phyloP scores from a whole-genome alignment of 2,113 vertebrate genomes.

The Microtus richardsoni region DNA sequence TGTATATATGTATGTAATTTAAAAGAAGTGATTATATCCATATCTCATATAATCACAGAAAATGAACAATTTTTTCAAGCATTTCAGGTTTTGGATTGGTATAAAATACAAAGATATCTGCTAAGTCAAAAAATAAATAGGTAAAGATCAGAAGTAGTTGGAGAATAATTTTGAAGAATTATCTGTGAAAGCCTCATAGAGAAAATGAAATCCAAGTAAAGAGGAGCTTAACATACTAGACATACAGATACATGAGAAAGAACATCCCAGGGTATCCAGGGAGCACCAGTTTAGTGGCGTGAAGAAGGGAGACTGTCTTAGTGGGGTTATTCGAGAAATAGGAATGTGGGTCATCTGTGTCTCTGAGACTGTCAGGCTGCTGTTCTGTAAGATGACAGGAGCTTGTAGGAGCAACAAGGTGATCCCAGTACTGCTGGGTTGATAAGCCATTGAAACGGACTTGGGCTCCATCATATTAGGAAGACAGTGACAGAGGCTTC shows the following conservation, averaged over 20 bases:
- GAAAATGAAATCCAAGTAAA: neutral
- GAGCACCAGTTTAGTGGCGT: accelerated
- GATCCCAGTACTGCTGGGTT: accelerated
- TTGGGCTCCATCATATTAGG: accelerated
- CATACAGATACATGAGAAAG: accelerated
- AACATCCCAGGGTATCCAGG: neutral
- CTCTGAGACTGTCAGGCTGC: too few species aligned
- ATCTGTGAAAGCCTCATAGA: accelerated
- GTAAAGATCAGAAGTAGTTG: neutral
- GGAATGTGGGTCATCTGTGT: neutral
- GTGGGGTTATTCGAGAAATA: too few species aligned
- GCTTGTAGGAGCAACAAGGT: accelerated
- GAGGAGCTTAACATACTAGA: accelerated
- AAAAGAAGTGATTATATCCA: neutral
- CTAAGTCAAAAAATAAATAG: neutral
- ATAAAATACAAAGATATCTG: neutral
- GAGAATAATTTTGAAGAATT: neutral
- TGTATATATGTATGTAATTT: neutral
- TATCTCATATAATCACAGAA: neutral
- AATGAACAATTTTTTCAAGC: neutral
- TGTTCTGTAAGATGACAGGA: neutral
- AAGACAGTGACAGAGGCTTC: accelerated
- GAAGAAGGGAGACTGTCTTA: accelerated
- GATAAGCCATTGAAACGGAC: neutral
- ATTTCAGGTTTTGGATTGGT: neutral